These are phyloP conservation scores for Alethe castanea DNA, from an alignment of 2,113 vertebrate genomes.

Conservation along the genomic window DNA sequence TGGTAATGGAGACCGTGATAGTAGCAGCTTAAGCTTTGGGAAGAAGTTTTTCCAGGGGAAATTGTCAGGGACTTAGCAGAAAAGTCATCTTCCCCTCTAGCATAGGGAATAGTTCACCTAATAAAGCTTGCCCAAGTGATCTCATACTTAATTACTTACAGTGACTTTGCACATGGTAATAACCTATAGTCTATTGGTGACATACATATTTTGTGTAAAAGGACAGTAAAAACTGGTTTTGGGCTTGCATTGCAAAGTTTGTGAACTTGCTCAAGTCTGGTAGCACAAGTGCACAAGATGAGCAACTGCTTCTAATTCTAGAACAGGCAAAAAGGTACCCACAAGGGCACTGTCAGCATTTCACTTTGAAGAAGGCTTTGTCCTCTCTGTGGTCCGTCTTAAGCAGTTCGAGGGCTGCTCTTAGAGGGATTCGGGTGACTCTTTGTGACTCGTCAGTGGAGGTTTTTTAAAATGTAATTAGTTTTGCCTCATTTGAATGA, in stretches of 20 bases:
- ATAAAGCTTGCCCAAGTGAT: background rate
- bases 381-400: background rate
- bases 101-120: background rate
- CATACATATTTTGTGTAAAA: background rate
- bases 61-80: background rate
- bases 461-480: background rate
- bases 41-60: background rate
- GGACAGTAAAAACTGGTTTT: background rate
- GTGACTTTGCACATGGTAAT: background rate
- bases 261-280: background rate
- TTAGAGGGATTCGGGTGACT: background rate
- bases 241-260: background rate
- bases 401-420: background rate
- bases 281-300: background rate
- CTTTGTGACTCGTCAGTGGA: background rate
- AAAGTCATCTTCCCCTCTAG: slow-evolving; percentile 13
- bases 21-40: background rate
- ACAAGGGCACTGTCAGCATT: background rate
- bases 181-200: background rate
- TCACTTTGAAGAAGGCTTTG: background rate
- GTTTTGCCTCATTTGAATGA: background rate
- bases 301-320: background rate
- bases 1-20: background rate
- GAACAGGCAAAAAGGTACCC: background rate
- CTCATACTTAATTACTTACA: background rate